These are phyloP conservation scores for Mythimna pallens DNA, from an alignment of 2,888 invertebrate species.

Conservation along the genomic window DNA sequence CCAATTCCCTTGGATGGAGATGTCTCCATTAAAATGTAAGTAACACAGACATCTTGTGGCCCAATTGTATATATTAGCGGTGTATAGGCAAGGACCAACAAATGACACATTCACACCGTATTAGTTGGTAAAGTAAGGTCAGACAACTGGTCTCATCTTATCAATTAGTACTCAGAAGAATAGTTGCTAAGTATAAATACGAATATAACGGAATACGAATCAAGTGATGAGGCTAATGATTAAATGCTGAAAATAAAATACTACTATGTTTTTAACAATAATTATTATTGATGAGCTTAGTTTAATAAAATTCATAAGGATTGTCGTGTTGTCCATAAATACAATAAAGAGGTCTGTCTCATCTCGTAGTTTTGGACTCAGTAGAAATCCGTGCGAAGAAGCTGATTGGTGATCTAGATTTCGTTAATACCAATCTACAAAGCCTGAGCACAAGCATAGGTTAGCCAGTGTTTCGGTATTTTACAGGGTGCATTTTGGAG, in stretches of 20 bases:
- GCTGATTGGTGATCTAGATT: too few species aligned
- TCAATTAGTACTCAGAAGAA: constrained; percentile 40
- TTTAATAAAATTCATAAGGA: too few species aligned
- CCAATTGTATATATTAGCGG: constrained; percentile 64
- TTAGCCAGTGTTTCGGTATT: too few species aligned
- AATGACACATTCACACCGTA: constrained; percentile 52
- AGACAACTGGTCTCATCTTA: constrained; percentile 18
- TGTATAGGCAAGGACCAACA: constrained; percentile 23
- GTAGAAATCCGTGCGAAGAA: too few species aligned
- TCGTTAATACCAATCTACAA: too few species aligned
- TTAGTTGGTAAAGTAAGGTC: constrained; percentile 46
- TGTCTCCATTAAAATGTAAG: constrained; percentile 56
- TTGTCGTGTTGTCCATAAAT: too few species aligned
- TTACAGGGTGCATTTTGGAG: too few species aligned
- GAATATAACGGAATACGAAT: background rate
- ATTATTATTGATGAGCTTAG: background rate
- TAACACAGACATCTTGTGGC: constrained; percentile 49
- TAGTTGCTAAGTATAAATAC: background rate
- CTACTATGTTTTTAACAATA: background rate
- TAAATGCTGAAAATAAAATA: background rate
- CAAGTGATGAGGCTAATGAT: background rate
- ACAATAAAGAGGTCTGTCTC: too few species aligned
- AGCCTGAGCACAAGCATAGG: too few species aligned
- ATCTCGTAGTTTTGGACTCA: too few species aligned
- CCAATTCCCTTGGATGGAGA: constrained; percentile 48